Base-by-base conservation (phyloP, 2,797 vertebrate species). In the Trematomus bernacchii region DNA sequence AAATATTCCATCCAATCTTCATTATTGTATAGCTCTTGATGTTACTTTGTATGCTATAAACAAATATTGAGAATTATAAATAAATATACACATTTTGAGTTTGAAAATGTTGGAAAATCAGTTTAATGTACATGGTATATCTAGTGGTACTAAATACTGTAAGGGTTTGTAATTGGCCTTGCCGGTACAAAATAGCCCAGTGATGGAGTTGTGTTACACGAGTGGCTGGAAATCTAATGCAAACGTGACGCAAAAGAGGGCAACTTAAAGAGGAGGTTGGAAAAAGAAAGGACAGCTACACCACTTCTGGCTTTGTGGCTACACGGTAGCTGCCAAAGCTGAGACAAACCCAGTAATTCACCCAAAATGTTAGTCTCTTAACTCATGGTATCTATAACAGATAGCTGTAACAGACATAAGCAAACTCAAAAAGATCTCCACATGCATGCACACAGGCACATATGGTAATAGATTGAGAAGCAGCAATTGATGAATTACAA, bases 331-430 rank as follows among this genome's bases (percentile, higher is more conserved):
- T 93, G 92, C 94, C 94, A 95, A 89, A 77, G 68, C 87, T 71
- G 66, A 92, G 88, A 92, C 91, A 87, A 91, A 92, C 93, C 91
- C 87, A 90, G 91, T 89, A 93, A 95, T 94, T 94, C 88, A 66
- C 77, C 83, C 74, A 91, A 89, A 57, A 93, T 76, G 72, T 92
- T 69, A 91, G 89, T 84, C 80, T 87, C 82, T 90, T 94, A 93
- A 94, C 93, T 94, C 85, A 91, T 78, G 79, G 92, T 88, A 89
- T 91, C 88, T 88, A 87, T 86, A 91, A 77, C 72, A 89, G 74
- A 92, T 75, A 87, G 73, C 57, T 78, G 68, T 55, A 79, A 80
- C 55, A 80, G 65, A 79, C 72, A 77, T 16, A 69, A 63, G 58
- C 37, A 75, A 47, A 21, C 18, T 54, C 43, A 76, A 66, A 73